A percentile compares a stretch with the other conserved stretches of the same genome.
These are phyloP conservation scores for Aplysina aerophoba DNA, from an alignment of 37 sponge, comb jelly and placozoan species.

Conservation along the genomic window DNA sequence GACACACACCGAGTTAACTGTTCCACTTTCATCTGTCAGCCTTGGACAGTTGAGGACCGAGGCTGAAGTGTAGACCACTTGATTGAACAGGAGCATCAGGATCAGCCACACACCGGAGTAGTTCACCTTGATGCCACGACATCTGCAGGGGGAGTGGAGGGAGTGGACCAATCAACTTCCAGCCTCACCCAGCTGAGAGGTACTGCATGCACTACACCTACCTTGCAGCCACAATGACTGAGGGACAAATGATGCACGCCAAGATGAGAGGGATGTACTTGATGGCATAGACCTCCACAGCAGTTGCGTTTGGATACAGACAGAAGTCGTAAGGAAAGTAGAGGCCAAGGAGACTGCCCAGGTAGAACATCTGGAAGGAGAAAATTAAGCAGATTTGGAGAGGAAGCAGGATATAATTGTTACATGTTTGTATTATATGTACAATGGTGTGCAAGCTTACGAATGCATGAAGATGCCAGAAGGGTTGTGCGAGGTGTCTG, in stretches of 20 bases:
- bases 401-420: too few species aligned
- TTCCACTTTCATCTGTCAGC: neutral
- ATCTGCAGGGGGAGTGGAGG: neutral
- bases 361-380: conserved; percentile 52
- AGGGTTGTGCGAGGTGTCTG: neutral
- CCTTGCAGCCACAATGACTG: conserved; percentile 26
- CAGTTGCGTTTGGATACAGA: conserved; percentile 54
- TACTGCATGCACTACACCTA: neutral
- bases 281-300: conserved; percentile 56
- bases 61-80: conserved; percentile 63
- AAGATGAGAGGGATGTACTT: conserved; percentile 60
- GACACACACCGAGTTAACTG: neutral
- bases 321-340: conserved; percentile 89
- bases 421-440: too few species aligned
- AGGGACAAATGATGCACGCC: conserved; percentile 39
- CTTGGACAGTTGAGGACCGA: neutral
- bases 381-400: neutral
- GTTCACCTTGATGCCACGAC: neutral
- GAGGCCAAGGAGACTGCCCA: conserved; percentile 63
- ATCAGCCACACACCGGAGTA: conserved; percentile 56
- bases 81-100: conserved; percentile 53
- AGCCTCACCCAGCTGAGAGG: neutral
- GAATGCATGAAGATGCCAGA: neutral
- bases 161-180: neutral
- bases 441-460: conserved; percentile 20